phyloP scores from a whole-genome alignment of 2,888 invertebrate genomes.

The Fragum sueziense region DNA sequence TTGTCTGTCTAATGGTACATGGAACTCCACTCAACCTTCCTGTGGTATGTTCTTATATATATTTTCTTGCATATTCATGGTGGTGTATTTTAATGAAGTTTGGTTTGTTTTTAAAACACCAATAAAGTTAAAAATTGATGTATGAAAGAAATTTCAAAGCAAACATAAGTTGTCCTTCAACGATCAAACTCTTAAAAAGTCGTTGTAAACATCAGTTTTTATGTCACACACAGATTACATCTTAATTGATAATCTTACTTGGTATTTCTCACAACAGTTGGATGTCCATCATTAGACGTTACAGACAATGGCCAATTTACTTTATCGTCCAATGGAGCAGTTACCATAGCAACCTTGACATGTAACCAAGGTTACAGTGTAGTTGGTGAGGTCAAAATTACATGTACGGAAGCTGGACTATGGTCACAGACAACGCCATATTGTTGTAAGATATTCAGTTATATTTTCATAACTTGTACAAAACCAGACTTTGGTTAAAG shows the following conservation, averaged over 20 bases:
- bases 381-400: constrained; percentile 28
- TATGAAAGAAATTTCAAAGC: too few relatives aligned
- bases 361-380: constrained; percentile 46
- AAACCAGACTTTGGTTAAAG: too few relatives aligned
- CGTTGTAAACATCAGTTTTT: too few relatives aligned
- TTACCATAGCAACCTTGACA: constrained; percentile 11
- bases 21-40: constrained; percentile 32
- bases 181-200: too few relatives aligned
- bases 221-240: too few relatives aligned
- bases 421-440: constrained; percentile 36
- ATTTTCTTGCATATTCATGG: too few relatives aligned
- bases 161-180: too few relatives aligned
- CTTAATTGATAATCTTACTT: not conserved
- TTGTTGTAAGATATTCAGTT: constrained; percentile 37
- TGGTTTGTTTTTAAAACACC: too few relatives aligned
- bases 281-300: not conserved
- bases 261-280: constrained; percentile 6
- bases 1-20: constrained; percentile 45
- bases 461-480: too few relatives aligned
- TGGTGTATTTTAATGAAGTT: too few relatives aligned
- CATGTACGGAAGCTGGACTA: constrained; percentile 36
- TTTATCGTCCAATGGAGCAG: not conserved
- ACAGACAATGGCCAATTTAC: not conserved
- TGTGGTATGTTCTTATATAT: constrained; percentile 49
- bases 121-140: too few relatives aligned